phyloP scores from a whole-genome alignment of 2,888 invertebrate genomes.

The Hirtodrosophila histrioides region DNA sequence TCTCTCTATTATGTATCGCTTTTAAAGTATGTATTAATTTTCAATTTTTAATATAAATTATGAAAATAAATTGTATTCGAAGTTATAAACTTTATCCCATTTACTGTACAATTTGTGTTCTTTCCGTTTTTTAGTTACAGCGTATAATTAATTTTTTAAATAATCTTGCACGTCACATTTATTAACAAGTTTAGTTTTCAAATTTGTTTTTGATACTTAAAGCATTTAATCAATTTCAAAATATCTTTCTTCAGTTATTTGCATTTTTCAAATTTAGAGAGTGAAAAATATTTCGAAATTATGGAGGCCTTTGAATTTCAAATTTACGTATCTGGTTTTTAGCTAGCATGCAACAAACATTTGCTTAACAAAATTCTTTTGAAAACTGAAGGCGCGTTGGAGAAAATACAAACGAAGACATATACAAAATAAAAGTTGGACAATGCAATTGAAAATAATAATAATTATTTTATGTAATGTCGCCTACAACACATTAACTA shows the following conservation, averaged over 20 bases:
- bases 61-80: slow-evolving; percentile 79
- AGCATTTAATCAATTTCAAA: slow-evolving; percentile 64
- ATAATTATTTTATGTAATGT: slow-evolving; percentile 31
- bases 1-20: slow-evolving; percentile 39
- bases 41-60: slow-evolving; percentile 70
- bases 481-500: slow-evolving; percentile 31
- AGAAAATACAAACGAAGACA: slow-evolving; percentile 30
- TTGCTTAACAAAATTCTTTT: slow-evolving; percentile 36
- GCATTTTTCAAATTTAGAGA: slow-evolving; percentile 30
- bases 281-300: slow-evolving; percentile 53
- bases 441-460: slow-evolving; percentile 31
- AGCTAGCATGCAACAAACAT: slow-evolving; percentile 54
- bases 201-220: slow-evolving; percentile 51
- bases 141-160: slow-evolving; percentile 57
- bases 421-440: slow-evolving; percentile 29
- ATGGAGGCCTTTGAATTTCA: slow-evolving; percentile 68
- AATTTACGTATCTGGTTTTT: slow-evolving; percentile 74
- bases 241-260: slow-evolving; percentile 44
- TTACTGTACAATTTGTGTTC: slow-evolving; percentile 68
- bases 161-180: slow-evolving; percentile 74
- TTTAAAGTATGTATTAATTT: slow-evolving; percentile 48
- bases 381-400: slow-evolving; percentile 27
- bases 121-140: slow-evolving; percentile 49
- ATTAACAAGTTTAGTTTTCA: slow-evolving; percentile 62
- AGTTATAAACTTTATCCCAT: slow-evolving; percentile 65